phyloP scores from a whole-genome alignment of 2,113 vertebrate genomes.

The Elachura formosa region DNA sequence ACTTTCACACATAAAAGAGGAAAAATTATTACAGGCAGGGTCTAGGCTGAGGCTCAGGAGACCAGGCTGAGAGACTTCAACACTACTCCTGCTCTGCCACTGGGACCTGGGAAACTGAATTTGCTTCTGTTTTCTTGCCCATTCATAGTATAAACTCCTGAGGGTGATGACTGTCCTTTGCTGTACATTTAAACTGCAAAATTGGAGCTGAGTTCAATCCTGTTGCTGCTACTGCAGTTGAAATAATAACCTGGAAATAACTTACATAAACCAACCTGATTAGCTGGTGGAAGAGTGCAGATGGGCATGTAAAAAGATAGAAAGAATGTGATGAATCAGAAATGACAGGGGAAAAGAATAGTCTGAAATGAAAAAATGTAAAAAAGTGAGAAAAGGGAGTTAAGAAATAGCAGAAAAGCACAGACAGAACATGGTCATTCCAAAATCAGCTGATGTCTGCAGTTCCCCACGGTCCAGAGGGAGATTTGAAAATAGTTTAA shows the following conservation, averaged over 20 bases:
- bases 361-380: neutral
- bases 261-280: neutral
- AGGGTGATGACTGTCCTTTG: neutral
- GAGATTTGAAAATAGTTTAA: neutral
- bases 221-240: neutral
- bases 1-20: neutral
- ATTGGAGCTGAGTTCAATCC: neutral
- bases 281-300: neutral
- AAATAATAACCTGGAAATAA: neutral
- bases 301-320: neutral
- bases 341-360: neutral
- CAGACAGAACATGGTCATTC: neutral
- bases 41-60: neutral
- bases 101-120: neutral
- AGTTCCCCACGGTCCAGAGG: neutral
- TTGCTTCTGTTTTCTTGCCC: neutral
- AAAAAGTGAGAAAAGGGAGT: neutral
- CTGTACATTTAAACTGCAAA: neutral
- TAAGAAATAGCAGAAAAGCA: neutral
- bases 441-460: neutral
- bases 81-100: neutral
- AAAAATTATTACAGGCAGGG: neutral
- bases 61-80: neutral
- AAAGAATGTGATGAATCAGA: neutral
- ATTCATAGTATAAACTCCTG: neutral